Percentiles rank a stretch among this genome's conserved stretches.
Conservation (phyloP, 2,797 vertebrate species). For the Oreochromis mossambicus region DNA sequence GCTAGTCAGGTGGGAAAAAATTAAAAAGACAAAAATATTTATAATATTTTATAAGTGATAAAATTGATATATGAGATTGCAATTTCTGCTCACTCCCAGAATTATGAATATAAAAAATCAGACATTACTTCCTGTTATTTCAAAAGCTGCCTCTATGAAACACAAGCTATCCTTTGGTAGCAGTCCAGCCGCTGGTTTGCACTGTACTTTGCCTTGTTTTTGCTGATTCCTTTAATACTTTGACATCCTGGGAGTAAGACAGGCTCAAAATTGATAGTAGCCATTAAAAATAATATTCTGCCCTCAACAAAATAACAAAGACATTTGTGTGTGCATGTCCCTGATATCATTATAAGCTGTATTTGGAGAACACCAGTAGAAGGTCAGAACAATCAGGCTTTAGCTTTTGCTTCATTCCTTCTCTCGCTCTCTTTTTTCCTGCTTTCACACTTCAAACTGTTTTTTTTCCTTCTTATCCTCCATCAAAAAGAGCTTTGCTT, state of each 20-base stretch:
- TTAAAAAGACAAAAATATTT: neutral
- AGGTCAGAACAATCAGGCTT: neutral
- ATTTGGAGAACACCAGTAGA: neutral
- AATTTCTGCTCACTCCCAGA: neutral
- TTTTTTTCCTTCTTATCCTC: neutral
- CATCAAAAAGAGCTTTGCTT: slow-evolving; percentile 20
- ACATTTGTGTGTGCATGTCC: neutral
- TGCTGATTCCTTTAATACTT: neutral
- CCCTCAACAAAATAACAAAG: neutral
- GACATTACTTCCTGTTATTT: neutral
- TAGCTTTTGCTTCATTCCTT: neutral
- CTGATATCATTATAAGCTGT: neutral
- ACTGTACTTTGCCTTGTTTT: neutral
- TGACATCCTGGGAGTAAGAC: neutral
- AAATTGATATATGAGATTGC: neutral
- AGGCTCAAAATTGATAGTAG: neutral
- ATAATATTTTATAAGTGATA: neutral
- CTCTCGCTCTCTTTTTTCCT: neutral
- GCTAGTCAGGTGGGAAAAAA: neutral
- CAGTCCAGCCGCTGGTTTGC: neutral
- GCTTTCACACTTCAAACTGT: neutral
- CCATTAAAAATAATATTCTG: neutral
- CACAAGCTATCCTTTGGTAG: neutral
- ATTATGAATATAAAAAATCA: neutral
- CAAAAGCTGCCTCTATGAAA: neutral